Base-by-base conservation (phyloP, 1,140 invertebrate species). In the Musca domestica region DNA sequence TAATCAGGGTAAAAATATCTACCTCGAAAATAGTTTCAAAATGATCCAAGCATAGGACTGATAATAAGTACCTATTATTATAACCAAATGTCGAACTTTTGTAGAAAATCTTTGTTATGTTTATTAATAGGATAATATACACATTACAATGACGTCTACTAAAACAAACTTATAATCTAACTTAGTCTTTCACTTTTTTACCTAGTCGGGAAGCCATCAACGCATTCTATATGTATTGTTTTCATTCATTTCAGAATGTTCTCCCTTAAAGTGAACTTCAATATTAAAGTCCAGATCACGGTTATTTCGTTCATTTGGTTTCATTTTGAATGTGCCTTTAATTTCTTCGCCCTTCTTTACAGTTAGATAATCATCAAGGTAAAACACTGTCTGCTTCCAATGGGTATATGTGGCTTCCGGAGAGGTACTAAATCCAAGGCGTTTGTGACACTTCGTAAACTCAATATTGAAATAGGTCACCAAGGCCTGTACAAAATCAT, bases 321-420 rank as follows among this genome's bases (percentile, higher is more conserved):
- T 92, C 91, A 99, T 95, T 46, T 89, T 88, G 82, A 99, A 98
- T 3, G 87, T 88, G 20, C 98, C 97, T 52, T 87, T 89, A 51
- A 99, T 91, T 80, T 96, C 94, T 82, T 99, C 98, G 19, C 92
- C 89, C 73, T 94, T 95, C 76, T 96, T 96, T 2, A 96, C 94
- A 7, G 95, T 96, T 85, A 98, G 89, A 74, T 97, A 96, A 69
- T 98, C 93, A 75, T 98, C 92, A 72, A 99, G 91, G 82, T 99
- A 99, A 82, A 99, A 99, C 6, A 99, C 96, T 0, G 98, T 99
- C 83, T 99, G 98, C 83, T 99, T 99, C 98, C 98, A 99, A 79
- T 99, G 97, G 4, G 98, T 99, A 81, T 99, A 99, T 5, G 92
- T 92, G 3, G 94, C 91, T 77, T 99, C 96, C 0, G 98, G 98